Evolutionary conservation across 2,113 vertebrate species (phyloP).

Genomic region (Dromiciops gliroides): DNA sequence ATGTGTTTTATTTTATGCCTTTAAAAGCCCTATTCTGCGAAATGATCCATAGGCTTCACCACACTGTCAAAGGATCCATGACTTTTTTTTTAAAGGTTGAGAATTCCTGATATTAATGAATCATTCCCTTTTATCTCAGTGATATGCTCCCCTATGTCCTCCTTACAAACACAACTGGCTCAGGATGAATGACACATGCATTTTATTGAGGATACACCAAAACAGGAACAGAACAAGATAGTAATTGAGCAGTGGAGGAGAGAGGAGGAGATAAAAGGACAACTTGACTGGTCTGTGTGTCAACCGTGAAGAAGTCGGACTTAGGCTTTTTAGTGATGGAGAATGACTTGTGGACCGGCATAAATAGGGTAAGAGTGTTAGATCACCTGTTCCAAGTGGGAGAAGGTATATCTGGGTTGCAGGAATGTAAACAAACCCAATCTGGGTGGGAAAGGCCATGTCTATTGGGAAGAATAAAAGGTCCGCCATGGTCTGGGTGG

Average conservation of each 20-base stretch:
- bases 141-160: not conserved
- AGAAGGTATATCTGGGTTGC: not conserved
- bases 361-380: not conserved
- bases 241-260: not conserved
- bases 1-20: not conserved
- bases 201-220: constrained; percentile 72
- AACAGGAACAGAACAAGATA: not conserved
- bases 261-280: not conserved
- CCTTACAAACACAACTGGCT: constrained; percentile 36
- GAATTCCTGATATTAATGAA: not conserved
- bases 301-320: not conserved
- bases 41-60: not conserved
- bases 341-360: constrained; percentile 3
- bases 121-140: not conserved
- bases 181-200: constrained; percentile 64
- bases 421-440: not conserved
- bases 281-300: not conserved
- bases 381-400: not conserved
- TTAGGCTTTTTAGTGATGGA: constrained; percentile 1
- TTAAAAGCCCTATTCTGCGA: not conserved
- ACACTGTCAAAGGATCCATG: not conserved
- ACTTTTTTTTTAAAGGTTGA: not conserved
- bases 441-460: not conserved
- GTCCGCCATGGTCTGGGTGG: not conserved
- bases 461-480: not conserved